Base-by-base conservation (phyloP, 2,888 invertebrate genomes). In the Leucophenga montana region DNA sequence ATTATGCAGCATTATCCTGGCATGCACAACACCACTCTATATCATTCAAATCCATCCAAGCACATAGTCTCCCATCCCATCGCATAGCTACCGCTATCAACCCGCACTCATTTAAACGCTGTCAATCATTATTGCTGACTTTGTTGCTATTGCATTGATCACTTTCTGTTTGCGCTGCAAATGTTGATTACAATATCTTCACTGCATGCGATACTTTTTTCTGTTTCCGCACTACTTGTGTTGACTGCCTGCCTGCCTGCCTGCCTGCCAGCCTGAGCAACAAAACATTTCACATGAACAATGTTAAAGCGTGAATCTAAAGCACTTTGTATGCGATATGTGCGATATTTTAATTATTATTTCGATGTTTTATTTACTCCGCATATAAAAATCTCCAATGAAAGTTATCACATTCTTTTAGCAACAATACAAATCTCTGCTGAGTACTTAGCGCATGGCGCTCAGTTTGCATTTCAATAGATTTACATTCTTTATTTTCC, bases 261-360 rank as follows among this genome's bases (percentile, higher is more conserved):
- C 11, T 39, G 39, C 39, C 39, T 39, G 1, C 78, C 70, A 69
- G 71, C 75, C n/a, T n/a, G n/a, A n/a, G 71, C 69, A 67, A 81
- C 80, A 79, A 81, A 72, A 70, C 57, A 57, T 57, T 13, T 18
- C 27, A 9, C 27, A 73, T 68, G 62, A 69, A 73, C 71, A 69
- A 53, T 71, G 73, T 78, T 78, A 66, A 67, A 57, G 46, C 67
- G 65, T 70, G 69, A 54, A 66, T 67, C 64, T 74, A 39, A 5
- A 39, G 39, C 11, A 39, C 27, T 27, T 27, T 27, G 27, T 27
- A 27, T 27, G 27, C 65, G n/a, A n/a, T n/a, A n/a, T 77, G 79
- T 75, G 77, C 78, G 75, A 78, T 84, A 50, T 81, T 81, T 81
- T 81, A 81, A 81, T 81, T 81, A 81, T 81, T 82, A 81, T 84